Conservation (phyloP, 1,140 invertebrate genomes). For the Heliothis subflexa region DNA sequence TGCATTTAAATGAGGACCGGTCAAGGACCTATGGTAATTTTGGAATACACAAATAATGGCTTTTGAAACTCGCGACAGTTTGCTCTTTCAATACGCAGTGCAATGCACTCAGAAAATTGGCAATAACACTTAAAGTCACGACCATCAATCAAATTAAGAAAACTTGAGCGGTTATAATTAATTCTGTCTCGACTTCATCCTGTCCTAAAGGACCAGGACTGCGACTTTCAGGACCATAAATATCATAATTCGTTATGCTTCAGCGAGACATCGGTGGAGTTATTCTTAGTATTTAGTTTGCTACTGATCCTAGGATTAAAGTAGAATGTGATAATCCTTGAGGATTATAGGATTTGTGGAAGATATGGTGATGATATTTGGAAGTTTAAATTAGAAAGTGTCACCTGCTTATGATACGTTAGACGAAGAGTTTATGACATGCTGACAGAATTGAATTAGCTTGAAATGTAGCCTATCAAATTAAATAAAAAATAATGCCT, state of each 20-base stretch:
- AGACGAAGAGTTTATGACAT: not conserved
- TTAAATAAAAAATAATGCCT: not conserved
- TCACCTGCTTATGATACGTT: slow-evolving; percentile 19
- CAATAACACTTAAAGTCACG: slow-evolving; percentile 13
- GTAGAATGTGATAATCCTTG: slow-evolving; percentile 24
- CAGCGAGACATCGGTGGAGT: slow-evolving; percentile 8
- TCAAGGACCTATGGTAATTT: slow-evolving; percentile 19
- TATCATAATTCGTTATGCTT: slow-evolving; percentile 39
- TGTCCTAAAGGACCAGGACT: slow-evolving; percentile 1
- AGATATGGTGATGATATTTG: slow-evolving; percentile 21
- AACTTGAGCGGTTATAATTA: slow-evolving; percentile 13
- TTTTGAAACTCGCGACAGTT: not conserved
- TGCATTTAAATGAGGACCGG: slow-evolving; percentile 3
- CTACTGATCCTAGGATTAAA: slow-evolving; percentile 22
- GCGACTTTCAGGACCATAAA: slow-evolving; percentile 31
- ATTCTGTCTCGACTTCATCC: slow-evolving; percentile 35
- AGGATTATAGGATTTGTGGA: slow-evolving; percentile 22
- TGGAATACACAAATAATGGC: not conserved
- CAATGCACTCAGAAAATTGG: slow-evolving; percentile 26
- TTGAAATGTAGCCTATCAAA: not conserved
- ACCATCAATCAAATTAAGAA: slow-evolving; percentile 32
- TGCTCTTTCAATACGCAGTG: not conserved
- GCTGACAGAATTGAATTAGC: not conserved
- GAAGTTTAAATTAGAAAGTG: not conserved
- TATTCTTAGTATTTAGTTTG: slow-evolving; percentile 27